Evolutionary conservation across 2,797 vertebrate species (phyloP), one percentile per base, ranked within the genome.

Genomic region (Novumbra hubbsi): DNA sequence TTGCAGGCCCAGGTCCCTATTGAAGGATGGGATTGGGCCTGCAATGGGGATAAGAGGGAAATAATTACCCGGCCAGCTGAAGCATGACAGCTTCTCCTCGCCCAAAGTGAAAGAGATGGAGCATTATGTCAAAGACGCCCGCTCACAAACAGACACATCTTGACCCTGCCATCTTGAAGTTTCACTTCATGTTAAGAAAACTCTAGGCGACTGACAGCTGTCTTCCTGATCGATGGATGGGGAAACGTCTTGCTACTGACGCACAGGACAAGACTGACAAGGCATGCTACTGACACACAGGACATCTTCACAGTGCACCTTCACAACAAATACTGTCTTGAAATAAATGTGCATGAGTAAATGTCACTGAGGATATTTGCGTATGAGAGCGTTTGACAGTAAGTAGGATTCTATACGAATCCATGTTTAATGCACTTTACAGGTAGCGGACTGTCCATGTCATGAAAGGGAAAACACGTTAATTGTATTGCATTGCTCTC

Each of bases 1-100:
- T 81, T 79, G 83, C 81, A 78, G 83, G 74, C 85, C 80, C 82
- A 76, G 87, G 87, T 81, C 92, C 79, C 91, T 87, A 93, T 92
- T 93, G 91, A 92, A 91, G 90, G 87, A 85, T 80, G 80, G 88
- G 91, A 93, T 89, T 91, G 92, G 80, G 85, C 85, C 92, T 92
- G 92, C 88, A 87, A 92, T 86, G 87, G 82, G 93, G 93, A 94
- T 95, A 94, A 94, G 92, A 91, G 88, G 87, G 90, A 94, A 94
- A 94, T 95, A 94, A 95, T 95, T 94, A 94, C 92, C 93, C 78
- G 86, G 91, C 87, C 88, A 93, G 90, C 87, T 94, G 94, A 93
- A 94, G 92, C 94, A 93, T 92, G 94, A 93, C 92, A 90, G 92
- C 85, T 87, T 79, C 87, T 91, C 91, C 89, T 87, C 84, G 84